Percentiles rank a stretch among this genome's conserved stretches.
Conservation (phyloP, 23 tunicate species). For the Trididemnum nubilum region DNA sequence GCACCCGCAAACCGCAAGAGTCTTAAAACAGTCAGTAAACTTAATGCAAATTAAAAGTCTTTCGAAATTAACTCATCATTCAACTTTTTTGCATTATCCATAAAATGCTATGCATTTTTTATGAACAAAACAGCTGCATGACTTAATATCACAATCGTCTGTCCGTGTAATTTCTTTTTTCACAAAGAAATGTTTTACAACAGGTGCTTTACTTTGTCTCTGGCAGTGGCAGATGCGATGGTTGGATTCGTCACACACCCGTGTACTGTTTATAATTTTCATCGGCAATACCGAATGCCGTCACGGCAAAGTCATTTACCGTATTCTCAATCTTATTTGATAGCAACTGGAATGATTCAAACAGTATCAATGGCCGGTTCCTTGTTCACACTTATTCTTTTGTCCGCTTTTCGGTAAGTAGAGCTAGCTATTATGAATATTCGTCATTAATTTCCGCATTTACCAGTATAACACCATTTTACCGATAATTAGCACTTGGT, state of each 20-base stretch:
- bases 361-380: conserved; percentile 31
- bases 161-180: neutral
- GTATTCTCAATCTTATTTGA: neutral
- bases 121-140: no score
- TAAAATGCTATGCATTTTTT: no score
- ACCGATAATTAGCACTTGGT: no score
- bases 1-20: no score
- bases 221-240: conserved; percentile 33
- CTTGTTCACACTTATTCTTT: conserved; percentile 11
- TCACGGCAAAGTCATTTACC: neutral
- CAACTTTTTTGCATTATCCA: no score
- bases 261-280: conserved; percentile 19
- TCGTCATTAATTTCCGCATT: no score
- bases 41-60: no score
- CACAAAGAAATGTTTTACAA: neutral
- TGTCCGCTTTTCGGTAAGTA: conserved; percentile 19
- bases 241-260: conserved; percentile 35
- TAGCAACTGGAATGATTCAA: conserved; percentile 21
- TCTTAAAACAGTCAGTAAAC: no score
- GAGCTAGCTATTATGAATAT: no score
- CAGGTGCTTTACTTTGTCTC: conserved; percentile 39
- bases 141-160: no score
- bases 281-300: neutral
- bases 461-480: no score
- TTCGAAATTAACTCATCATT: no score